Evolutionary conservation across 2,113 vertebrate species (phyloP).

Genomic region (Peromyscus californicus): DNA sequence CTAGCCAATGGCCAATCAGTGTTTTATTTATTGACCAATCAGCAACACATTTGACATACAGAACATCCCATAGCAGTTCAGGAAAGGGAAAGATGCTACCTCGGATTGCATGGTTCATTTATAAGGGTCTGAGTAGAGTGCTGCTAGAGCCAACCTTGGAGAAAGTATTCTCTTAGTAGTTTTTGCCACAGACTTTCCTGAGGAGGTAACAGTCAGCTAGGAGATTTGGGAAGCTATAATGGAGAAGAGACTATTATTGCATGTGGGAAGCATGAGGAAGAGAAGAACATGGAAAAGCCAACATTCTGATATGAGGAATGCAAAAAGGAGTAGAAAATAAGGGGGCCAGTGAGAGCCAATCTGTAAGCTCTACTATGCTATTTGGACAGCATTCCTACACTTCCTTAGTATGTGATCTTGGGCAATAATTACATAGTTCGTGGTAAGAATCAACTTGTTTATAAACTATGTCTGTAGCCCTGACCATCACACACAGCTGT

Average conservation of each 20-base stretch:
- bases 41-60: too few relatives aligned
- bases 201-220: background rate
- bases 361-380: background rate
- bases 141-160: background rate
- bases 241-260: background rate
- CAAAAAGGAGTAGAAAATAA: background rate
- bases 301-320: background rate
- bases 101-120: background rate
- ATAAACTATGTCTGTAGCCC: too few relatives aligned
- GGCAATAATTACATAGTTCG: background rate
- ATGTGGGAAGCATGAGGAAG: background rate
- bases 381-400: background rate
- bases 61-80: too few relatives aligned
- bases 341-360: background rate
- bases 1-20: too few relatives aligned
- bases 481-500: background rate
- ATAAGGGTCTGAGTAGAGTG: background rate
- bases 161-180: background rate
- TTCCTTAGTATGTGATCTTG: background rate
- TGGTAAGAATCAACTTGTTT: background rate
- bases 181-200: background rate
- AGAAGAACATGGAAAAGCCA: rapidly evolving
- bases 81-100: background rate
- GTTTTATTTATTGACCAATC: too few relatives aligned
- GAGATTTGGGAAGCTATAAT: background rate